Evolutionary conservation across 2,113 vertebrate species (phyloP).

Genomic region (Catagonus wagneri): DNA sequence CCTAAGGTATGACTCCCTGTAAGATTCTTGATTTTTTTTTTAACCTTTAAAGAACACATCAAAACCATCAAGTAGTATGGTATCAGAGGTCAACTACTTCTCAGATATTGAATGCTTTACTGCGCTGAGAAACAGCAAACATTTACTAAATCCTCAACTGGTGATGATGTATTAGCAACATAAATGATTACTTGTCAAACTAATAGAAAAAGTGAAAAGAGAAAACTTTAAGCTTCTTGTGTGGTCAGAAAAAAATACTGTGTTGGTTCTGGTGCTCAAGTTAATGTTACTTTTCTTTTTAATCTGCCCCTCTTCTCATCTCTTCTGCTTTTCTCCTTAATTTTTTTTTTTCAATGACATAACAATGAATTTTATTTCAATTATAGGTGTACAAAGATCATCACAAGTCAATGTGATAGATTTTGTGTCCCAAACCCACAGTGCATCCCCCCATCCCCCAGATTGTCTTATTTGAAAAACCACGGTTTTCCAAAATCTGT

Average conservation of each 20-base stretch:
- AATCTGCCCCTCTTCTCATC: neutral
- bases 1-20: constrained; percentile 30
- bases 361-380: too few species aligned
- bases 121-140: neutral
- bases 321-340: neutral
- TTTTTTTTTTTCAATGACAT: too few species aligned
- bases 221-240: constrained; percentile 19
- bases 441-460: too few species aligned
- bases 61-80: constrained; percentile 41
- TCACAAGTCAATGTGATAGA: too few species aligned
- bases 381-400: too few species aligned
- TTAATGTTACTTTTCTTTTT: neutral
- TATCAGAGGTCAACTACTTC: constrained; percentile 59
- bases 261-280: neutral
- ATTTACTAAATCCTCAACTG: constrained; percentile 34
- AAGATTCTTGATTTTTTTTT: constrained; percentile 56
- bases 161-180: constrained; percentile 41
- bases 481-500: too few species aligned
- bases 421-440: too few species aligned
- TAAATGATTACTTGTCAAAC: constrained; percentile 25
- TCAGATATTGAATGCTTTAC: neutral
- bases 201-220: neutral
- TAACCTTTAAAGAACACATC: constrained; percentile 56
- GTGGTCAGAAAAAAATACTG: neutral
- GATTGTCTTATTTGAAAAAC: too few species aligned